Evolutionary conservation across 2,888 invertebrate species (phyloP), one percentile per base, ranked within the genome.

Genomic region (Quadroppia sp.): DNA sequence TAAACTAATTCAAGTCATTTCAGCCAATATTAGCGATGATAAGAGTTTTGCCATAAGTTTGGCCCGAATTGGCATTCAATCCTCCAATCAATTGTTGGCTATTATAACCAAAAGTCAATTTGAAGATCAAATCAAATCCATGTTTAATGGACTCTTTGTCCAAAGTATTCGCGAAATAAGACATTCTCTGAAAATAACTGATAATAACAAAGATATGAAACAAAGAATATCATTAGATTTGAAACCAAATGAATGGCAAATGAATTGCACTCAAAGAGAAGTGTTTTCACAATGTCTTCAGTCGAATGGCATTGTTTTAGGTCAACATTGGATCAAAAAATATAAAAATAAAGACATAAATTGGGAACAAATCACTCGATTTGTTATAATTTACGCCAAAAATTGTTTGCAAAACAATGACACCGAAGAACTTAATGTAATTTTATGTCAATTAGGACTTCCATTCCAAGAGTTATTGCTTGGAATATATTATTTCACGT

Each of bases 11-110:
- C 28, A 32, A 30, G 61, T 61, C 6, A 61, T 61, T 61, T 61
- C 61, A 61, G 61, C 17, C 13, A 61, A 61, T 30, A 61, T 61
- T n/a, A 61, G 1, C 6, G 61, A 61, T 30, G n/a, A 30, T 11
- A 25, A 30, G 13, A 73, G 48, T 36, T 67, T 73, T n/a, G 67
- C 73, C 30, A 36, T 73, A 6, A 23, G 28, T n/a, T 70, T 73
- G 48, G 42, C 45, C 20, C 73, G 73, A 30, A n/a, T 50, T 23
- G 30, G 48, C 0, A 23, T 73, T 45, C 69, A 73, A n/a, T 20
- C 73, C 17, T 73, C 48, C 23, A 73, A 73, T 73, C 69, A 73
- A 30, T 69, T 73, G 15, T 25, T 73, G 20, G 15, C 9, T 17
- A 30, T 61, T 17, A 32, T 61, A 15, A 9, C 13, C 1, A 25